phyloP scores from a whole-genome alignment of 1,140 invertebrate genomes.

The Sesamia nonagrioides region DNA sequence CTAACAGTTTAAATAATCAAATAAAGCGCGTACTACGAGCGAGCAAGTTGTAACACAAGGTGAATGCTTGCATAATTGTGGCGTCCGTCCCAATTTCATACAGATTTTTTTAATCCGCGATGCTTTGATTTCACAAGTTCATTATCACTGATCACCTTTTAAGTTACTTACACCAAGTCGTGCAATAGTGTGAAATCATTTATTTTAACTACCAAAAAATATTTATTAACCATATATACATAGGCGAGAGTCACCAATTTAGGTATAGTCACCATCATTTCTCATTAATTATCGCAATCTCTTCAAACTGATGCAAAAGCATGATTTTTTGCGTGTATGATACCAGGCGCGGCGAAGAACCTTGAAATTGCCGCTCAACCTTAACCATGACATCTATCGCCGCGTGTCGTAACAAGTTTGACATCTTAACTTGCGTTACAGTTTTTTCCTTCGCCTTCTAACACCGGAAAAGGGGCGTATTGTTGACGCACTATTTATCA shows the following conservation, averaged over 20 bases:
- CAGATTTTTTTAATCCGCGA: conserved; percentile 53
- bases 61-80: conserved; percentile 50
- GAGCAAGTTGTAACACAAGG: conserved; percentile 24
- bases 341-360: conserved; percentile 6
- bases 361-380: conserved; percentile 56
- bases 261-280: conserved; percentile 26
- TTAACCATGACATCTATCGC: conserved; percentile 53
- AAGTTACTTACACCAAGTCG: conserved; percentile 45
- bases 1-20: conserved; percentile 4
- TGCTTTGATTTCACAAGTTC: conserved; percentile 49
- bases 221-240: neutral
- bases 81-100: conserved; percentile 50
- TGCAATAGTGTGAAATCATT: conserved; percentile 12
- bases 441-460: conserved; percentile 21
- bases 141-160: conserved; percentile 14
- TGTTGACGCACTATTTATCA: conserved; percentile 81
- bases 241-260: neutral
- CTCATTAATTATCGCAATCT: neutral
- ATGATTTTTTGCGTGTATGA: neutral
- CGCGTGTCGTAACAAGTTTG: conserved; percentile 49
- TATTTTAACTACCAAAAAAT: neutral
- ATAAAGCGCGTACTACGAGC: conserved; percentile 22
- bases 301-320: conserved; percentile 7
- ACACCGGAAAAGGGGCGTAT: conserved; percentile 75
- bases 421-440: conserved; percentile 21